Conservation (phyloP, 2,113 vertebrate genomes). For the Oreotrochilus melanogaster region DNA sequence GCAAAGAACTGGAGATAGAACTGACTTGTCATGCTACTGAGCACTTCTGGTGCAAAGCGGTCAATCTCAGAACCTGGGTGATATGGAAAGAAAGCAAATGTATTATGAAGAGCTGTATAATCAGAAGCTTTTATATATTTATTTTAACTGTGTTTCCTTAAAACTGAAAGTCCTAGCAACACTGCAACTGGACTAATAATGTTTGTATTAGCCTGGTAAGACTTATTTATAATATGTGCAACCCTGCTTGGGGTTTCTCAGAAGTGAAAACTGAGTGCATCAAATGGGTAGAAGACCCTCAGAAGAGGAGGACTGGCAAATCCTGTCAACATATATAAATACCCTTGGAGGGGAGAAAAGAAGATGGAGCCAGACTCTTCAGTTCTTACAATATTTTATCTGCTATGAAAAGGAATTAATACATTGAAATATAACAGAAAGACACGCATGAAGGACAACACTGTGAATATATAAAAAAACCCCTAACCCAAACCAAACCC, state of each 20-base stretch:
- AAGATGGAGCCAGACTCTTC: not conserved
- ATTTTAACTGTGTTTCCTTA: not conserved
- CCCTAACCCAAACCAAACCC: too few species aligned
- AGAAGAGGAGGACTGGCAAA: not conserved
- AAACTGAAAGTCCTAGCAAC: not conserved
- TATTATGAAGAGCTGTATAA: not conserved
- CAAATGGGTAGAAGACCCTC: not conserved
- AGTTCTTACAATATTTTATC: not conserved
- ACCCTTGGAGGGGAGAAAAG: not conserved
- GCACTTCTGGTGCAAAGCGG: not conserved
- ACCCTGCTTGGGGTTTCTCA: accelerated
- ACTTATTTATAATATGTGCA: accelerated
- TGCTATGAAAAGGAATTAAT: not conserved
- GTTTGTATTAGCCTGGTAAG: not conserved
- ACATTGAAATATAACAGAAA: not conserved
- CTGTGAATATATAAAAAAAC: not conserved
- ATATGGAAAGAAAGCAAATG: not conserved
- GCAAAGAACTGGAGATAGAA: not conserved
- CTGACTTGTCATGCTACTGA: not conserved
- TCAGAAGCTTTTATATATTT: not conserved
- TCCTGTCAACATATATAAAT: not conserved
- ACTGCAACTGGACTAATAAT: not conserved
- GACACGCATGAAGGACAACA: not conserved
- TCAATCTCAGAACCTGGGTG: not conserved
- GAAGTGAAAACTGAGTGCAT: not conserved